phyloP scores from a whole-genome alignment of 2,797 vertebrate species.

The Corythornis leucogaster region DNA sequence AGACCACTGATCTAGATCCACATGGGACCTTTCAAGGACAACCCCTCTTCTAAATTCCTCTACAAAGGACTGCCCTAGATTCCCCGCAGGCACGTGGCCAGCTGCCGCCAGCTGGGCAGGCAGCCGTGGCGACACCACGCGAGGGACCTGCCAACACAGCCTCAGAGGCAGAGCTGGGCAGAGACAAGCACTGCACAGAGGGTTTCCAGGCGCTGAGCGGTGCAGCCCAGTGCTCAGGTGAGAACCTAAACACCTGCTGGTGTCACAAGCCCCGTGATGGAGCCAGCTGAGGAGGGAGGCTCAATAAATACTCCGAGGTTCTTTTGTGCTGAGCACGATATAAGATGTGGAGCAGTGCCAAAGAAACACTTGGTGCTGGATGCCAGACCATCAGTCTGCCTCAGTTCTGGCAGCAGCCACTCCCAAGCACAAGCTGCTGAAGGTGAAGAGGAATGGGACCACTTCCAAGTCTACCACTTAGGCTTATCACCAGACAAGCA shows the following conservation, averaged over 20 bases:
- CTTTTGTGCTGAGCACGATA: slow-evolving; percentile 8
- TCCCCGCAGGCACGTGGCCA: neutral
- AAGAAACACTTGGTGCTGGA: slow-evolving; percentile 19
- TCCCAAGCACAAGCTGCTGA: slow-evolving; percentile 11
- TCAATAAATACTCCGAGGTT: slow-evolving; percentile 1
- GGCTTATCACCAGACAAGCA: slow-evolving; percentile 17
- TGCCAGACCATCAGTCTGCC: slow-evolving; percentile 27
- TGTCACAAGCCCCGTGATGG: neutral
- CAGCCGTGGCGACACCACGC: neutral
- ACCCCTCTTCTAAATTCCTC: neutral
- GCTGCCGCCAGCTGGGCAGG: neutral
- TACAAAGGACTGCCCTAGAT: neutral
- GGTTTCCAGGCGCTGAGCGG: neutral
- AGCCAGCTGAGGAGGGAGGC: neutral
- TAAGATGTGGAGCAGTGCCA: slow-evolving; percentile 6
- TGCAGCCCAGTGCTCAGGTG: neutral
- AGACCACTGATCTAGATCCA: neutral
- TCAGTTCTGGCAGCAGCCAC: neutral
- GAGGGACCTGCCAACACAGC: neutral
- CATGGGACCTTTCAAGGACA: neutral
- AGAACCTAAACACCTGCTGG: neutral
- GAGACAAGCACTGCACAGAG: neutral
- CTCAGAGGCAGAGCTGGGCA: neutral
- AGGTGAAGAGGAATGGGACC: slow-evolving; percentile 28
- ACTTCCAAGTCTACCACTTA: slow-evolving; percentile 40